Evolutionary conservation across 2,113 vertebrate genomes (phyloP).

Genomic region (Osmerus eperlanus): DNA sequence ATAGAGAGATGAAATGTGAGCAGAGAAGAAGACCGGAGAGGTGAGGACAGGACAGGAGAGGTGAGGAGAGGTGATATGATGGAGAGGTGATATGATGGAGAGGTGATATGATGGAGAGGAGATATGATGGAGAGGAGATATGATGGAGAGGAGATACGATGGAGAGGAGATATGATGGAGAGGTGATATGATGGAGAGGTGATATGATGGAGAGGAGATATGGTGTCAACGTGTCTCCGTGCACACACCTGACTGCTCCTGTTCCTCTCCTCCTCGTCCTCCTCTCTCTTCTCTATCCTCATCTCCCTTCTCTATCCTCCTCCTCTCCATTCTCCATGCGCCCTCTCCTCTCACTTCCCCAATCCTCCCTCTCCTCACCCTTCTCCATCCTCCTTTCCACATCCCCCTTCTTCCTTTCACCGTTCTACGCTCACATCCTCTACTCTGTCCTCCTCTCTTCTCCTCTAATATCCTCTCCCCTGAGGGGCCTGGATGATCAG

Average conservation of each 20-base stretch:
- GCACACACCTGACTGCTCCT: neutral
- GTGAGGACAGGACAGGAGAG: too few relatives aligned
- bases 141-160: too few relatives aligned
- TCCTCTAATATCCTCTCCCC: too few relatives aligned
- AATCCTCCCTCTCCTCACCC: conserved; percentile 3
- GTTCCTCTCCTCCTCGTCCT: neutral
- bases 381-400: conserved; percentile 7
- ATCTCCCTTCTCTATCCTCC: neutral
- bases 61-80: too few relatives aligned
- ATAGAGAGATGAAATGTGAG: too few relatives aligned
- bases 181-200: neutral
- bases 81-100: too few relatives aligned
- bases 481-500: too few relatives aligned
- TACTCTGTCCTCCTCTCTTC: too few relatives aligned
- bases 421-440: too few relatives aligned
- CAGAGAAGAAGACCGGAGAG: too few relatives aligned
- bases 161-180: too few relatives aligned
- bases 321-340: neutral
- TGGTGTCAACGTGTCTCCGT: neutral
- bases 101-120: neutral
- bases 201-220: neutral
- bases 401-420: neutral
- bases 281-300: neutral
- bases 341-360: neutral
- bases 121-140: too few relatives aligned